Evolutionary conservation across 2,797 vertebrate genomes (phyloP), one percentile per base, ranked within the genome.

Genomic region (Pelodytes ibericus): DNA sequence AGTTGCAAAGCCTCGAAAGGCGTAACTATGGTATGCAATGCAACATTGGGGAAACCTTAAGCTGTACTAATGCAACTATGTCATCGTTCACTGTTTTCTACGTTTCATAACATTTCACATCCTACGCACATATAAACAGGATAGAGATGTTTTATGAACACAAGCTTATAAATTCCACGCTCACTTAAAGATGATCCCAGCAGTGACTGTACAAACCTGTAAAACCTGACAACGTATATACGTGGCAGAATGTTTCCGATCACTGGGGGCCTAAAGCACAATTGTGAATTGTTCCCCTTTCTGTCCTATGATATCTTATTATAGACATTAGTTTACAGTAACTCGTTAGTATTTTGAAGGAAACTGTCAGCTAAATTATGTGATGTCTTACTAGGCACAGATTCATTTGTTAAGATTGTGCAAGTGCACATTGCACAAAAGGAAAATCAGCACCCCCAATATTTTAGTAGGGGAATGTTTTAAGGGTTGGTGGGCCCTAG

Each of bases 181-280:
- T 53, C 49, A 53, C 49, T 53, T 41, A 44, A 36, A 36, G n/a
- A n/a, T 64, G 33, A 41, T 44, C n/a, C 13, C 2, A 64, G 36
- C 62, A 64, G 15, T 64, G 24, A 64, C 62, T 64, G 36, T 27
- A 44, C 62, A 64, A 64, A 64, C 62, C 36, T 25, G 63, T 65
- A 65, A n/a, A 65, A 65, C 63, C 25, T 26, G 33, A 62, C 61
- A 41, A 22, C 22, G 39, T 27, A 27, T 44, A 47, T 44, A 47
- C 27, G 39, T 65, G 39, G 18, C 63, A 47, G 36, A 15, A 64
- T 41, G 36, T 44, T 24, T 64, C 3, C 18, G 25, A 44, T 64
- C 6, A 22, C 31, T 7, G 20, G 36, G 13, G 36, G 7, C 62
- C 20, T 24, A 36, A 63, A 36, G 13, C 13, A 44, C 49, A 5